Percentiles rank a stretch among this genome's conserved stretches.
Conservation (phyloP, 2,113 vertebrate species). For the Anhinga anhinga region DNA sequence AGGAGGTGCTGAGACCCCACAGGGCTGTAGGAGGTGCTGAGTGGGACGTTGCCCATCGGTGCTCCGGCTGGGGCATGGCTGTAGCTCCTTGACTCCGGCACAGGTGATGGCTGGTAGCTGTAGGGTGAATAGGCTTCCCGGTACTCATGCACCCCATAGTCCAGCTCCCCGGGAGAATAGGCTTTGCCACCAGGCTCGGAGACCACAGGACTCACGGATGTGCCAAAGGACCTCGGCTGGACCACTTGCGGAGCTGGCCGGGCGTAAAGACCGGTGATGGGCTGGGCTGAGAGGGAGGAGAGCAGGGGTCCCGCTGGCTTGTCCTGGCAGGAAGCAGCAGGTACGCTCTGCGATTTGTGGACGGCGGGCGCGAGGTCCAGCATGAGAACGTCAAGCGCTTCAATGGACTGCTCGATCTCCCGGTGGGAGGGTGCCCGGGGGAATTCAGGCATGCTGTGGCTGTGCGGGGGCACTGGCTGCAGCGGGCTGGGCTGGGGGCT, state of each 20-base stretch:
- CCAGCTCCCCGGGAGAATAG: background rate
- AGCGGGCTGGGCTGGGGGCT: slow-evolving; percentile 71
- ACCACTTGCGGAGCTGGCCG: slow-evolving; percentile 68
- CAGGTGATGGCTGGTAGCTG: slow-evolving; percentile 28
- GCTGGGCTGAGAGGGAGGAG: slow-evolving; percentile 83
- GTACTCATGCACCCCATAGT: slow-evolving; percentile 32
- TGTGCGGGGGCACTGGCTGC: slow-evolving; percentile 64
- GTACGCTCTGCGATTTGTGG: slow-evolving; percentile 89
- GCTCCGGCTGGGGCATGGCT: slow-evolving; percentile 68
- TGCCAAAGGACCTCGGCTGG: slow-evolving; percentile 67
- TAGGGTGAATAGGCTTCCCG: slow-evolving; percentile 68
- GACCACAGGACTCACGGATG: background rate
- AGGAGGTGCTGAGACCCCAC: slow-evolving; percentile 69
- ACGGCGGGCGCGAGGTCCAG: slow-evolving; percentile 83
- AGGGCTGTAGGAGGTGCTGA: slow-evolving; percentile 33
- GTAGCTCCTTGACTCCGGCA: slow-evolving; percentile 57
- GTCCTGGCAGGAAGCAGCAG: slow-evolving; percentile 66
- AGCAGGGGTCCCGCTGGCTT: slow-evolving; percentile 60
- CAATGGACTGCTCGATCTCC: slow-evolving; percentile 96
- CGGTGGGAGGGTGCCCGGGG: slow-evolving; percentile 85
- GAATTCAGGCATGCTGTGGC: slow-evolving; percentile 88
- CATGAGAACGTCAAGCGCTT: slow-evolving; percentile 95
- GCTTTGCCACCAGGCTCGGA: background rate
- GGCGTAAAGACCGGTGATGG: slow-evolving; percentile 60
- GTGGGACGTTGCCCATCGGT: slow-evolving; percentile 43